phyloP scores from a whole-genome alignment of 1,140 invertebrate species.

The Lordiphosa collinella region DNA sequence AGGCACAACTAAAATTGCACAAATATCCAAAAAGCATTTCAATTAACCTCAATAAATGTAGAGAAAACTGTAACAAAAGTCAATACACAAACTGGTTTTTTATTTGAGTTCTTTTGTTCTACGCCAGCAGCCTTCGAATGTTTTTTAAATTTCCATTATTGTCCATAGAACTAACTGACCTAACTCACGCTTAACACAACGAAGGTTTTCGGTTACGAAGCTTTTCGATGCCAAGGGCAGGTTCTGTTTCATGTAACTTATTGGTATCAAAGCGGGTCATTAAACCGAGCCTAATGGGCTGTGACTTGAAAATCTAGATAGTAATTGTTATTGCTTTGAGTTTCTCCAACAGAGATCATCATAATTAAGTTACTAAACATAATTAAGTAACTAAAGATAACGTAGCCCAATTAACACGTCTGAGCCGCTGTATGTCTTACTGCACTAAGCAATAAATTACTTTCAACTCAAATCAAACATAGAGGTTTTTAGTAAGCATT shows the following conservation, averaged over 20 bases:
- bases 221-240: slow-evolving; percentile 3
- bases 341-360: slow-evolving; percentile 27
- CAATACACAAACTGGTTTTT: slow-evolving; percentile 1
- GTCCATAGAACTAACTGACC: slow-evolving; percentile 4
- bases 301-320: slow-evolving; percentile 4
- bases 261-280: slow-evolving; percentile 31
- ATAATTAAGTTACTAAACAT: slow-evolving; percentile 17
- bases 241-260: slow-evolving; percentile 36
- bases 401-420: slow-evolving; percentile 40
- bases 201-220: neutral
- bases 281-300: slow-evolving; percentile 34
- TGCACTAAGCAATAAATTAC: too few species aligned
- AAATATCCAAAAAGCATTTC: slow-evolving; percentile 52
- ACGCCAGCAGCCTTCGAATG: slow-evolving; percentile 14
- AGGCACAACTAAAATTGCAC: slow-evolving; percentile 42
- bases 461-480: too few species aligned
- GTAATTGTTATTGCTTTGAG: neutral
- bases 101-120: slow-evolving; percentile 7
- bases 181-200: neutral
- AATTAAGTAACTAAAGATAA: neutral
- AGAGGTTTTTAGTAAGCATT: too few species aligned
- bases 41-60: slow-evolving; percentile 59
- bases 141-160: neutral
- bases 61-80: neutral
- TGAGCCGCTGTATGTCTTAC: too few species aligned